These are phyloP conservation scores for Zosterops pallidus DNA, from an alignment of 2,113 vertebrate species.

Conservation along the genomic window DNA sequence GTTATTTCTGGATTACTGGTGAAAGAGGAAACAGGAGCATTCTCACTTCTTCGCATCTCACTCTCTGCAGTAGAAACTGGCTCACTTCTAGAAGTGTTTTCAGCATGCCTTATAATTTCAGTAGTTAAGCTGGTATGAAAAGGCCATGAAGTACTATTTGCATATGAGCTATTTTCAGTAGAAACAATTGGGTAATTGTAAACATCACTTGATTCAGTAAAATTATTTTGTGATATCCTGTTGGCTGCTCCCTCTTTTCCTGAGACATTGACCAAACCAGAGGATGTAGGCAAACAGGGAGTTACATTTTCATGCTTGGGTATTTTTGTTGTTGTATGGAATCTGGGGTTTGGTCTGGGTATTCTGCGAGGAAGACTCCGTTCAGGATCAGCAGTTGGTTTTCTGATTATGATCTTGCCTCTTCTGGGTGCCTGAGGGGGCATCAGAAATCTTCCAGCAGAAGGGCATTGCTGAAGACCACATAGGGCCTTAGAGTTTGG, in stretches of 20 bases:
- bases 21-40: not conserved
- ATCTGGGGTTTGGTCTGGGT: not conserved
- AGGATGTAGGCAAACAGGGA: not conserved
- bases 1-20: conserved; percentile 43
- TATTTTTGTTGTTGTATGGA: not conserved
- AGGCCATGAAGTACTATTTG: conserved; percentile 12
- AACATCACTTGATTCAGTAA: not conserved
- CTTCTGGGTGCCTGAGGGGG: conserved; percentile 47
- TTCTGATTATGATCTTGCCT: conserved; percentile 50
- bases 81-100: not conserved
- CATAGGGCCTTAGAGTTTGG: conserved; percentile 90
- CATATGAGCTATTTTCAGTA: conserved; percentile 31
- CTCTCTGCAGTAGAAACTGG: not conserved
- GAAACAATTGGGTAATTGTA: not conserved
- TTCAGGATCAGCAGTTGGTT: conserved; percentile 18
- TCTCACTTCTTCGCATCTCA: not conserved
- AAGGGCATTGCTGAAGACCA: conserved; percentile 88
- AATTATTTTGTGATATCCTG: conserved; percentile 17
- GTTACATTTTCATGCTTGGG: conserved; percentile 27
- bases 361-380: not conserved
- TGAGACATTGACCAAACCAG: not conserved
- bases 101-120: not conserved
- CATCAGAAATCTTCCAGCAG: conserved; percentile 56
- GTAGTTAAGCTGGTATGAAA: not conserved
- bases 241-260: not conserved